Conservation (phyloP, 2,888 invertebrate species). For the Tinea trinotella region DNA sequence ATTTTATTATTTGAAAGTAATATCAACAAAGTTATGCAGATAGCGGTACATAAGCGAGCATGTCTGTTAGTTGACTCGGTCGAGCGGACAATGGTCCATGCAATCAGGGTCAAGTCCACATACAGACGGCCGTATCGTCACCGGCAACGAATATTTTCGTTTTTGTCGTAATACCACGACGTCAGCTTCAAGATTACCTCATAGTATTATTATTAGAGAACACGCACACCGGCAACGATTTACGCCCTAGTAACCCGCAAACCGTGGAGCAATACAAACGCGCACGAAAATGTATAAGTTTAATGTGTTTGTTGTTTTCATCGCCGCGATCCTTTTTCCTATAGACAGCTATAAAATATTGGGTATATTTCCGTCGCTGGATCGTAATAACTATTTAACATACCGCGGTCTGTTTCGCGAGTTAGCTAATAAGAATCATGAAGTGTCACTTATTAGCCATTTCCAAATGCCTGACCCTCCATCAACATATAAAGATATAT, state of each 20-base stretch:
- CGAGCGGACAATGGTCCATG: conserved; percentile 22
- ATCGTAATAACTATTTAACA: conserved; percentile 64
- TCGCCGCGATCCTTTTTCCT: conserved; percentile 35
- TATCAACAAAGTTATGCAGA: not conserved
- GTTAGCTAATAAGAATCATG: conserved; percentile 63
- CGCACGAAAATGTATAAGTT: conserved; percentile 28
- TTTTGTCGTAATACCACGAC: conserved; percentile 53
- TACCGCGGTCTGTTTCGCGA: conserved; percentile 64
- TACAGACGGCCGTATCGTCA: conserved; percentile 22
- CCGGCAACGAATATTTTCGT: conserved; percentile 56
- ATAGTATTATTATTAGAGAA: conserved; percentile 64
- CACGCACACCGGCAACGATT: conserved; percentile 47
- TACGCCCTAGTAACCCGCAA: conserved; percentile 56
- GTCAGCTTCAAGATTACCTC: conserved; percentile 62
- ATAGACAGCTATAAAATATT: conserved; percentile 59
- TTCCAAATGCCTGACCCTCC: conserved; percentile 59
- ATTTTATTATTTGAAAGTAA: not conserved
- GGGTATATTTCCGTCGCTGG: conserved; percentile 66
- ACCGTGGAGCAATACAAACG: conserved; percentile 48
- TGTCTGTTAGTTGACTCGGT: not conserved
- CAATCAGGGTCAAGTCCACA: conserved; percentile 53
- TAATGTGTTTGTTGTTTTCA: conserved; percentile 9
- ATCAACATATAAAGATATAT: conserved; percentile 68
- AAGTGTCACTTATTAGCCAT: conserved; percentile 68
- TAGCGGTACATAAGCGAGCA: not conserved